These are phyloP conservation scores for Amphipoea lucens DNA, from an alignment of 2,888 invertebrate genomes.

Conservation along the genomic window DNA sequence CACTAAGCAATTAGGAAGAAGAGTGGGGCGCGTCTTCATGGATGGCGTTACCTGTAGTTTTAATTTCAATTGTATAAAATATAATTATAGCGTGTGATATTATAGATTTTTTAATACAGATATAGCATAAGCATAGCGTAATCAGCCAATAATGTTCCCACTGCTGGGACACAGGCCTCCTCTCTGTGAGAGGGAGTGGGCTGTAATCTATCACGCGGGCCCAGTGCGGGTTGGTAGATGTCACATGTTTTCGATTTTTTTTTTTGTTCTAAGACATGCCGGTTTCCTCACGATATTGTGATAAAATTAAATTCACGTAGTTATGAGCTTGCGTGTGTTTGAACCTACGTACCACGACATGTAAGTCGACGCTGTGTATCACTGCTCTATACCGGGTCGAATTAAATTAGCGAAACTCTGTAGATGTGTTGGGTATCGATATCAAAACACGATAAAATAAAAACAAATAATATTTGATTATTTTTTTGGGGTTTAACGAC, in stretches of 20 bases:
- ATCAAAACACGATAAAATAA: too few relatives aligned
- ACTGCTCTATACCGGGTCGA: background rate
- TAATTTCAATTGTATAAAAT: background rate
- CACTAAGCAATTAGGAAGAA: too few relatives aligned
- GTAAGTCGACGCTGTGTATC: background rate
- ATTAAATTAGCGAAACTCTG: too few relatives aligned
- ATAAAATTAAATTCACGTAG: background rate
- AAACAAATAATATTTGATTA: too few relatives aligned
- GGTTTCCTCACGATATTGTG: background rate
- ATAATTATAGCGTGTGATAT: background rate
- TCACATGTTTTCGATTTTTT: background rate
- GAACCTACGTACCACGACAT: background rate
- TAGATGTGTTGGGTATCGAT: too few relatives aligned
- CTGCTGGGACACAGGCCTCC: background rate
- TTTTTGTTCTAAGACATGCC: background rate
- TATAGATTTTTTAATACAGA: background rate
- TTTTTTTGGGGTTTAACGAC: too few relatives aligned
- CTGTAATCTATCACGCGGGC: slow-evolving; percentile 1
- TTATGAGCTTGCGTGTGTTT: background rate
- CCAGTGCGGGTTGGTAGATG: background rate
- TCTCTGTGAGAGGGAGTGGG: slow-evolving; percentile 4
- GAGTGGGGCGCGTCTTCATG: too few relatives aligned
- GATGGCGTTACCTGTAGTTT: background rate
- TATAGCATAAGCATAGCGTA: background rate
- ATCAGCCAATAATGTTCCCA: background rate